phyloP scores from a whole-genome alignment of 2,113 vertebrate genomes.

The Trinectes maculatus region DNA sequence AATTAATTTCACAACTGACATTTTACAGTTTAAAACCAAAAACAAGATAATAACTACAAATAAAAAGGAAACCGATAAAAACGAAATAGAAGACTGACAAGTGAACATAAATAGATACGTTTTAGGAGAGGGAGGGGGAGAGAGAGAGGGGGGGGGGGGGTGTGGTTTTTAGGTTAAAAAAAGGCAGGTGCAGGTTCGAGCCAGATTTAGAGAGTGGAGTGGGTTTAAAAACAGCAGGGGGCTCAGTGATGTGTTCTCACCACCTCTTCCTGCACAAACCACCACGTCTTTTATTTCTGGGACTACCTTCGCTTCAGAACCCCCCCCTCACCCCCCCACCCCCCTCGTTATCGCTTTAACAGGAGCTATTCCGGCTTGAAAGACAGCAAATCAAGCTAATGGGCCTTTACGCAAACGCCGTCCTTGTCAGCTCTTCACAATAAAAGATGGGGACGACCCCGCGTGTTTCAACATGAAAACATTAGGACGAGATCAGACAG shows the following conservation, averaged over 20 bases:
- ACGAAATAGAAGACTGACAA: too few relatives aligned
- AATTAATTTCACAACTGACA: too few relatives aligned
- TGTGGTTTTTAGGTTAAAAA: slow-evolving; percentile 33
- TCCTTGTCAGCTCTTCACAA: slow-evolving; percentile 30
- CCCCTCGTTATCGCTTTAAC: slow-evolving; percentile 19
- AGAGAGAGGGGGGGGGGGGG: slow-evolving; percentile 2
- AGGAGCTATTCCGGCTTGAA: slow-evolving; percentile 31
- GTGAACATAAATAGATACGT: too few relatives aligned
- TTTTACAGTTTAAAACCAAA: too few relatives aligned
- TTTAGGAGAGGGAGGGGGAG: not conserved
- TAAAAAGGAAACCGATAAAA: too few relatives aligned
- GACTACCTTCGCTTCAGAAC: slow-evolving; percentile 11
- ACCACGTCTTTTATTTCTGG: slow-evolving; percentile 24
- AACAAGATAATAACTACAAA: too few relatives aligned
- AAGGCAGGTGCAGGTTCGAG: slow-evolving; percentile 41
- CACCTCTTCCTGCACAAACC: slow-evolving; percentile 19
- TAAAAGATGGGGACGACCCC: slow-evolving; percentile 30
- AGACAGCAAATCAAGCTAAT: slow-evolving; percentile 63
- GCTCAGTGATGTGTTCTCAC: slow-evolving; percentile 21
- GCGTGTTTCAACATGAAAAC: slow-evolving; percentile 38
- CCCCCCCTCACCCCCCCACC: not conserved
- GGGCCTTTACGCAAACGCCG: slow-evolving; percentile 35
- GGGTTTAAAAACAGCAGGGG: slow-evolving; percentile 12
- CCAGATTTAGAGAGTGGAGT: slow-evolving; percentile 54
- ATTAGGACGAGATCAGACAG: slow-evolving; percentile 42